These are phyloP conservation scores for Gymnogyps californianus DNA, from an alignment of 2,113 vertebrate species.

Conservation along the genomic window DNA sequence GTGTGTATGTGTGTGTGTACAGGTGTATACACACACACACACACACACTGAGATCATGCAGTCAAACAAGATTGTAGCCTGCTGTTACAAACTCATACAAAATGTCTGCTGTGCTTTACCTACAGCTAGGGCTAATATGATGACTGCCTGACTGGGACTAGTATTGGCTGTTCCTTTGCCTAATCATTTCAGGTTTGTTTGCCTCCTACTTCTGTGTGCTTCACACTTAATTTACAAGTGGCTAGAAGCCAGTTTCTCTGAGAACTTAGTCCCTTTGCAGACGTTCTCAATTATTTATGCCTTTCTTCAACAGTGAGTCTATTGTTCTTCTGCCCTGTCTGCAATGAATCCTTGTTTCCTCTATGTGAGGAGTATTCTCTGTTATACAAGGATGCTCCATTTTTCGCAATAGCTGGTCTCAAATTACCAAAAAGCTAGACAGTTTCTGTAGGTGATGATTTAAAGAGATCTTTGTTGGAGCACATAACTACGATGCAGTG, in stretches of 20 bases:
- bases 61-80: not conserved
- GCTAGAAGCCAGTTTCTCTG: slow-evolving; percentile 19
- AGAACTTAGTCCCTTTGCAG: slow-evolving; percentile 25
- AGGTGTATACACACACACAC: not conserved
- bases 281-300: slow-evolving; percentile 44
- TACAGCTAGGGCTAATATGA: not conserved
- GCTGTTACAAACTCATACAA: not conserved
- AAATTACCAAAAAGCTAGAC: not conserved
- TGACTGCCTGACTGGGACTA: not conserved
- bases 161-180: not conserved
- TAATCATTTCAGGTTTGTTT: not conserved
- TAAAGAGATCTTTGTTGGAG: not conserved
- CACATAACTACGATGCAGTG: not conserved
- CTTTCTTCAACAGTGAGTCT: slow-evolving; percentile 32
- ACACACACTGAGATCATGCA: not conserved
- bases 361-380: not conserved
- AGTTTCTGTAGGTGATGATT: slow-evolving; percentile 13
- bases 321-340: slow-evolving; percentile 20
- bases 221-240: slow-evolving; percentile 39
- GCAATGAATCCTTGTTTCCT: slow-evolving; percentile 14
- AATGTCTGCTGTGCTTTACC: not conserved
- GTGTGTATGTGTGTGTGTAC: too few relatives aligned
- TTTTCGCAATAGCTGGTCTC: not conserved
- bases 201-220: not conserved
- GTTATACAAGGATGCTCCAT: not conserved